Conservation (phyloP, 2,113 vertebrate genomes). For the Synodontis membranacea region DNA sequence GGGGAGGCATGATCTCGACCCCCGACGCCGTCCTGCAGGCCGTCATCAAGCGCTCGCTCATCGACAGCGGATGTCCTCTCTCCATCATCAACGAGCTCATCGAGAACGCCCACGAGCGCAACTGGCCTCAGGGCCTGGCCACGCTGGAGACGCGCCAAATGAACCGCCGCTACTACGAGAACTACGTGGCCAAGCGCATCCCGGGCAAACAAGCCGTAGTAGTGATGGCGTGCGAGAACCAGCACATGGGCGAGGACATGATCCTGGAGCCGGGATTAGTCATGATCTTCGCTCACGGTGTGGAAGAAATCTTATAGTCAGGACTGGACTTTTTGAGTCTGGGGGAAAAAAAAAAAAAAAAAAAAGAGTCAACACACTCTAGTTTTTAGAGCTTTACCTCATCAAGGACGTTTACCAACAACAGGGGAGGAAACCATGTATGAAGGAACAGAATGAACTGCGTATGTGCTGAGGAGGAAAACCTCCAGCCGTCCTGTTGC, state of each 20-base stretch:
- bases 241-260: constrained; percentile 99
- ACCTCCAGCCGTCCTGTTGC: constrained; percentile 58
- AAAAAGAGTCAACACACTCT: not conserved
- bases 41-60: constrained; percentile 94
- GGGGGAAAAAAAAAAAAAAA: too few species aligned
- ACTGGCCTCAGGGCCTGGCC: constrained; percentile 96
- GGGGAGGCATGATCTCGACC: constrained; percentile 98
- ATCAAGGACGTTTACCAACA: constrained; percentile 21
- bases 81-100: constrained; percentile 96
- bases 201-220: constrained; percentile 97
- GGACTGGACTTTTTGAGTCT: not conserved
- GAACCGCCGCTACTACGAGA: constrained; percentile 98
- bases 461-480: not conserved
- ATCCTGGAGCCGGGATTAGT: constrained; percentile 95
- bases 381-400: constrained; percentile 49
- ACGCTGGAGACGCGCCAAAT: constrained; percentile 96
- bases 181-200: constrained; percentile 97
- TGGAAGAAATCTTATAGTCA: constrained; percentile 87
- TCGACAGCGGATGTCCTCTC: constrained; percentile 94
- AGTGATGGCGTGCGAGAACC: constrained; percentile 98
- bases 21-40: constrained; percentile 95
- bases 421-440: not conserved
- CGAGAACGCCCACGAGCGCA: constrained; percentile 95
- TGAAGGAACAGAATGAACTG: constrained; percentile 3
- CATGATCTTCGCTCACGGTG: constrained; percentile 96